phyloP scores from a whole-genome alignment of 2,113 vertebrate genomes.

The Eurypyga helias region DNA sequence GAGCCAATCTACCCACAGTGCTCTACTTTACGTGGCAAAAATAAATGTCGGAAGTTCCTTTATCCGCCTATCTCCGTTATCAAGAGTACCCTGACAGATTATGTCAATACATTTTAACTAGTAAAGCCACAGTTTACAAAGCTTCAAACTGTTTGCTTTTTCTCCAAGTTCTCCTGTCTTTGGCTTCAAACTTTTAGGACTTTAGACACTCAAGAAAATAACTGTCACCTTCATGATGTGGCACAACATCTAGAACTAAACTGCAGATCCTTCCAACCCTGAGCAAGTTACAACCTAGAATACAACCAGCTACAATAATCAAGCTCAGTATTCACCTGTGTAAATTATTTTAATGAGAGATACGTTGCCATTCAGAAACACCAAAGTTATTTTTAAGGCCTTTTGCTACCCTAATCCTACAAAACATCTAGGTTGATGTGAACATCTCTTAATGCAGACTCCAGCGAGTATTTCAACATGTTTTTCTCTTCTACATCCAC shows the following conservation, averaged over 20 bases:
- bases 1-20: neutral
- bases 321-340: neutral
- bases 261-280: neutral
- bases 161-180: neutral
- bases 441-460: neutral
- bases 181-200: neutral
- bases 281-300: neutral
- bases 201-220: neutral
- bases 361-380: neutral
- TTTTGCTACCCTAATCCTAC: neutral
- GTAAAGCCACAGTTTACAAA: neutral
- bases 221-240: accelerated
- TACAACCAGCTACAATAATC: neutral
- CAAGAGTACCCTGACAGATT: neutral
- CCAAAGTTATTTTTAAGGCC: neutral
- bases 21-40: neutral
- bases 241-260: accelerated
- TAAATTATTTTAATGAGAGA: neutral
- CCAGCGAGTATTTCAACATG: neutral
- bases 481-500: neutral
- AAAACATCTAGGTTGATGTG: neutral
- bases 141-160: neutral
- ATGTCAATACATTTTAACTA: neutral
- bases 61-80: neutral
- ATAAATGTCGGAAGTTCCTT: neutral